Evolutionary conservation across 2,888 invertebrate genomes (phyloP).

Genomic region (Cephus rjabovi): DNA sequence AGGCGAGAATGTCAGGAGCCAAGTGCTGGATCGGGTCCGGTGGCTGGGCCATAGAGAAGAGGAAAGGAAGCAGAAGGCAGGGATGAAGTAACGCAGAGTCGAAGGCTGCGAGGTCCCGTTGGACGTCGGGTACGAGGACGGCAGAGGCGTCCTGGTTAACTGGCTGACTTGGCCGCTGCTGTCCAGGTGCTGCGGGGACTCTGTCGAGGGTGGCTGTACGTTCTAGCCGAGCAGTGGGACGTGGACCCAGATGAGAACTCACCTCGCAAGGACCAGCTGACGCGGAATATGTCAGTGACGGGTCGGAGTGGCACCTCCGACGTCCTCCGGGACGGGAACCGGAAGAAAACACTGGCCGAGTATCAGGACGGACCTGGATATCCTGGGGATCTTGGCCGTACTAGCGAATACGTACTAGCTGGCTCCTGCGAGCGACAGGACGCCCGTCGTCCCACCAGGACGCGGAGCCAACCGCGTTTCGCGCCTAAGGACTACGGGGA

Average conservation of each 20-base stretch:
- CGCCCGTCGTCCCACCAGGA: background rate
- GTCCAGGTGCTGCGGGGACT: constrained; percentile 16
- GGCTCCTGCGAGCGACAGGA: background rate
- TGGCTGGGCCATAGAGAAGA: background rate
- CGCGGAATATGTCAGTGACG: background rate
- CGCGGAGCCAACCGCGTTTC: background rate
- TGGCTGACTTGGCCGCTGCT: constrained; percentile 43
- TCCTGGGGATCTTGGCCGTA: background rate
- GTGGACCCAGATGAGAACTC: background rate
- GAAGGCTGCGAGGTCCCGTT: background rate
- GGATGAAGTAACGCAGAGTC: constrained; percentile 8
- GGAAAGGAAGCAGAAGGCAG: background rate
- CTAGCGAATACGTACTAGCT: background rate
- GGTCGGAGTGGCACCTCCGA: background rate
- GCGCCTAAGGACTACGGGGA: background rate
- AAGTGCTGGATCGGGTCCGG: background rate
- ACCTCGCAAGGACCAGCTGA: background rate
- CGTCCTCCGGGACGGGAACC: constrained; percentile 1
- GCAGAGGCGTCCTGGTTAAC: constrained; percentile 37
- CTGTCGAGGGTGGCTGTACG: background rate
- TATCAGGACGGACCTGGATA: constrained; percentile 16
- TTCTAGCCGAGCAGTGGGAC: constrained; percentile 11
- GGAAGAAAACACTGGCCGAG: constrained; percentile 11
- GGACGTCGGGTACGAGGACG: constrained; percentile 9
- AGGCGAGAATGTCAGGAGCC: constrained; percentile 1